phyloP scores from a whole-genome alignment of 2,888 invertebrate genomes.

The Hirtodrosophila duncani region DNA sequence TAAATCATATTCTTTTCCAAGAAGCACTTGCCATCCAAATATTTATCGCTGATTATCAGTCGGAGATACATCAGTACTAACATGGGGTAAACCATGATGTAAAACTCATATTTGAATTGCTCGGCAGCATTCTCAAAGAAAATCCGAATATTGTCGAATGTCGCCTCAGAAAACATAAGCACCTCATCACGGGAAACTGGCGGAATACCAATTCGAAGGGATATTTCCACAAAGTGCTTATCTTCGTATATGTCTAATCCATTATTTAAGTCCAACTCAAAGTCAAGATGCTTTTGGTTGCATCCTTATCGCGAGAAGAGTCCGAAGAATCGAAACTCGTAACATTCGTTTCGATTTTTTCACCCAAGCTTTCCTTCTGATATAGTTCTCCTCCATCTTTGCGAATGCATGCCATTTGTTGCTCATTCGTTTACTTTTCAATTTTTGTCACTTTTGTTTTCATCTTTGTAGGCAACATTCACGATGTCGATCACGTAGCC shows the following conservation, averaged over 20 bases:
- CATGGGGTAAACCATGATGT: conserved; percentile 38
- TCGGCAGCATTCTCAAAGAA: conserved; percentile 12
- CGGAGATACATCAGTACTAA: conserved; percentile 34
- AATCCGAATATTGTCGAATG: conserved; percentile 17
- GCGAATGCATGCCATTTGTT: no score
- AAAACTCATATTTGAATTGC: conserved; percentile 33
- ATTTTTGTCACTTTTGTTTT: no score
- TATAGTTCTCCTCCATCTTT: no score
- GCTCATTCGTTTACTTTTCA: no score
- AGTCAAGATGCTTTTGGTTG: conserved; percentile 6
- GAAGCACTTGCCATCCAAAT: conserved; percentile 15
- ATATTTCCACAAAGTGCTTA: neutral
- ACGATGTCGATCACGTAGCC: no score
- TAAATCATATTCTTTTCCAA: conserved; percentile 3
- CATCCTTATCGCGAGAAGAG: no score
- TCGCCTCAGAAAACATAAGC: conserved; percentile 24
- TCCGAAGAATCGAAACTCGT: no score
- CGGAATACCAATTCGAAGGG: neutral
- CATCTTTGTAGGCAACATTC: no score
- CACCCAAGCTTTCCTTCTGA: no score
- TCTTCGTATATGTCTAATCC: conserved; percentile 46
- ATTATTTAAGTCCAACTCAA: conserved; percentile 31
- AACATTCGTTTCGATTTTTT: no score
- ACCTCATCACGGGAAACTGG: neutral
- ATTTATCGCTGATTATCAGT: conserved; percentile 25